Percentiles rank a stretch among this genome's conserved stretches.
Evolutionary conservation across 2,888 invertebrate genomes (phyloP).

Genomic region (Ectobius pallidus): DNA sequence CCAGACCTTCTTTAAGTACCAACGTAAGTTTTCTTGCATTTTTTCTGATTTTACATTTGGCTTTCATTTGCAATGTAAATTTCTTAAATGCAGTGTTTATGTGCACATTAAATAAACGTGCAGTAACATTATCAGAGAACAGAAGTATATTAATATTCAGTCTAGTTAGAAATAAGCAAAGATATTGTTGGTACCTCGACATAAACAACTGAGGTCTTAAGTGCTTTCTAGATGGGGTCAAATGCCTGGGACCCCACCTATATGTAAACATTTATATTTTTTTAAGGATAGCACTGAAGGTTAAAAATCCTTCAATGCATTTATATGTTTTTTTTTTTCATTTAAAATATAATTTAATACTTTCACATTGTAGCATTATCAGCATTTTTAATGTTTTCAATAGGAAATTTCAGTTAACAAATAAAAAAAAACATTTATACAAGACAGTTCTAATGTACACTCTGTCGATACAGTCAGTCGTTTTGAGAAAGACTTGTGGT

Average conservation of each 20-base stretch:
- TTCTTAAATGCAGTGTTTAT: too few species aligned
- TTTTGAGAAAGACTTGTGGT: slow-evolving; percentile 33
- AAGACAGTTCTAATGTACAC: slow-evolving; percentile 31
- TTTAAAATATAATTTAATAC: slow-evolving; percentile 34
- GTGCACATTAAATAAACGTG: too few species aligned
- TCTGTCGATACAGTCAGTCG: slow-evolving; percentile 18
- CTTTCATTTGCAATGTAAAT: too few species aligned
- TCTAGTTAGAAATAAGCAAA: too few species aligned
- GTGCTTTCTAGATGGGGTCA: slow-evolving; percentile 22
- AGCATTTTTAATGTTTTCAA: slow-evolving; percentile 32
- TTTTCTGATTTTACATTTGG: too few species aligned
- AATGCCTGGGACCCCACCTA: slow-evolving; percentile 23
- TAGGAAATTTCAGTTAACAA: slow-evolving; percentile 24
- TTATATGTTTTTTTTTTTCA: slow-evolving; percentile 3
- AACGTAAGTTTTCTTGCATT: too few species aligned
- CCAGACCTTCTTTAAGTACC: too few species aligned
- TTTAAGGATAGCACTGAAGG: neutral
- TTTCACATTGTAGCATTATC: slow-evolving; percentile 31
- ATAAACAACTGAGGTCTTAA: slow-evolving; percentile 18
- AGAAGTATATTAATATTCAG: too few species aligned
- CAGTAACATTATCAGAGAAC: too few species aligned
- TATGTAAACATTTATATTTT: neutral
- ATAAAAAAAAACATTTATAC: slow-evolving; percentile 35
- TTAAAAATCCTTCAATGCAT: slow-evolving; percentile 1
- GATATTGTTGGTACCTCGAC: neutral